Evolutionary conservation across 2,113 vertebrate species (phyloP).

Genomic region (Pteruthius melanotis): DNA sequence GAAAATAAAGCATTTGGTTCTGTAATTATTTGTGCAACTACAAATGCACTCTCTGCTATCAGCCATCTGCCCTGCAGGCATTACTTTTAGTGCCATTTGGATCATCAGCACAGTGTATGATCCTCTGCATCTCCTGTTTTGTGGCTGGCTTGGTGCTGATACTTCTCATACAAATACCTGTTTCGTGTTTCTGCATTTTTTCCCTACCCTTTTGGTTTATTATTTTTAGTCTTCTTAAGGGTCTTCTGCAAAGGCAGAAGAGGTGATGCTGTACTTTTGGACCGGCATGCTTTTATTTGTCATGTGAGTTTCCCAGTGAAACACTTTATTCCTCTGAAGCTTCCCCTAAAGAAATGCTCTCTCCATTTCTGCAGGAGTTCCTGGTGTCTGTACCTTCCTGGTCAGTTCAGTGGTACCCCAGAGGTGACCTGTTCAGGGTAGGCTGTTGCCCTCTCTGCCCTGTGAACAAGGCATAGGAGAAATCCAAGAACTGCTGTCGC

Average conservation of each 20-base stretch:
- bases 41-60: not conserved
- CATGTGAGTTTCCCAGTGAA: not conserved
- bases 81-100: not conserved
- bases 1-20: constrained; percentile 23
- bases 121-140: not conserved
- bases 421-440: no score
- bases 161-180: not conserved
- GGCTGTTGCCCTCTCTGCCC: not conserved
- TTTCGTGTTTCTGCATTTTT: not conserved
- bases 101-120: not conserved
- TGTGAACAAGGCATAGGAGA: not conserved
- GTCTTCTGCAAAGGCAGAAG: not conserved
- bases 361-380: not conserved
- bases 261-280: not conserved
- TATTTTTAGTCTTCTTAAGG: not conserved
- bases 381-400: not conserved
- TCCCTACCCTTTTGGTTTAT: not conserved
- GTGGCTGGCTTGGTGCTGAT: not conserved
- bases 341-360: not conserved
- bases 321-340: not conserved
- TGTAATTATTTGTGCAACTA: constrained; percentile 32
- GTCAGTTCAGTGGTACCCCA: not conserved
- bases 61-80: constrained; percentile 13
- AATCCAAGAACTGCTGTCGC: not conserved
- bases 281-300: not conserved